These are phyloP conservation scores for Paradisaea rubra DNA, from an alignment of 2,113 vertebrate genomes.

Conservation along the genomic window DNA sequence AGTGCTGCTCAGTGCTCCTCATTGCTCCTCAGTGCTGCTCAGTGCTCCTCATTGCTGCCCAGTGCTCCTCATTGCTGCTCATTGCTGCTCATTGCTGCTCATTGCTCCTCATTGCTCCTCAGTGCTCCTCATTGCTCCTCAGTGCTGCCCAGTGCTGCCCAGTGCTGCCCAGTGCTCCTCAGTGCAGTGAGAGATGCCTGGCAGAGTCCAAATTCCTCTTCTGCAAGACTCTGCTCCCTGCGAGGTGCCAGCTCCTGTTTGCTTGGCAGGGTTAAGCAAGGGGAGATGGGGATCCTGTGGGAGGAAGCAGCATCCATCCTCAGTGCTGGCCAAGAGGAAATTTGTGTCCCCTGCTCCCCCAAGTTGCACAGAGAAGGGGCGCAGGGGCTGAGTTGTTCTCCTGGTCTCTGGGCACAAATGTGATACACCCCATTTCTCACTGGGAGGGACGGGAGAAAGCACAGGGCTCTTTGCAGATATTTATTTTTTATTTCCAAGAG, in stretches of 20 bases:
- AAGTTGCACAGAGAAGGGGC: accelerated
- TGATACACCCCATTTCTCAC: neutral
- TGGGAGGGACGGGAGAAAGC: neutral
- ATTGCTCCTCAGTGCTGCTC: neutral
- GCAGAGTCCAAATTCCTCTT: neutral
- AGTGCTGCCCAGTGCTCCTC: accelerated
- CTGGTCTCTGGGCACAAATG: neutral
- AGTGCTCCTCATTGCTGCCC: accelerated
- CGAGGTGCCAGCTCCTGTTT: neutral
- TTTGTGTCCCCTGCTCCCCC: neutral
- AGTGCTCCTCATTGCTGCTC: neutral
- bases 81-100: accelerated
- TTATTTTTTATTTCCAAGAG: neutral
- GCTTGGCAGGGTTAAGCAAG: neutral
- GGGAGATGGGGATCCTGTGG: neutral
- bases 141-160: accelerated
- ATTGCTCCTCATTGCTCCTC: neutral
- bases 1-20: neutral
- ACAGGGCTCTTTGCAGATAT: neutral
- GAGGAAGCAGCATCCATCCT: neutral
- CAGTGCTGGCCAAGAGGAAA: neutral
- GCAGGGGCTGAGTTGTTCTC: neutral
- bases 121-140: accelerated
- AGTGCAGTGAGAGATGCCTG: accelerated
- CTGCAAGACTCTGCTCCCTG: neutral